Percentiles rank a stretch among this genome's conserved stretches.
Conservation (phyloP, 1,140 invertebrate genomes). For the Nixonia krombeini region DNA sequence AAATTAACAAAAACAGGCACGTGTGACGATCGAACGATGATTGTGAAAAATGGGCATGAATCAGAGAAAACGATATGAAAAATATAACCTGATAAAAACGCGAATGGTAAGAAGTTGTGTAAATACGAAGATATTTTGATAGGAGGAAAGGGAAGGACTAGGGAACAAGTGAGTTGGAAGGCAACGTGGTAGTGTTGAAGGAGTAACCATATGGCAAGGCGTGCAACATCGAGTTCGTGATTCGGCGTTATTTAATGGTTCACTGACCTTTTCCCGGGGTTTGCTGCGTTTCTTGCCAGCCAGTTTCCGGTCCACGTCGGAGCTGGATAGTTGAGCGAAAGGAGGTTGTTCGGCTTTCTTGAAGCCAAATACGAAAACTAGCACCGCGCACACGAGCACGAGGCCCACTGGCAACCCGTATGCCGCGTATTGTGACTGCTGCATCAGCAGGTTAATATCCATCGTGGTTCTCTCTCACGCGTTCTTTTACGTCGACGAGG, state of each 20-base stretch:
- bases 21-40: too few relatives aligned
- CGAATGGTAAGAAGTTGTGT: too few relatives aligned
- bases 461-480: conserved; percentile 30
- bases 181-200: conserved; percentile 23
- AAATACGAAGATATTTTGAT: neutral
- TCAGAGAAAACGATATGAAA: too few relatives aligned
- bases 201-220: conserved; percentile 34
- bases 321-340: conserved; percentile 77
- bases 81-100: too few relatives aligned
- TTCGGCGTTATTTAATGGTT: conserved; percentile 5
- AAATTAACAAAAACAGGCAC: too few relatives aligned
- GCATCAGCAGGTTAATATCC: conserved; percentile 58
- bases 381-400: conserved; percentile 76
- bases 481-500: neutral
- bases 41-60: too few relatives aligned
- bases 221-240: conserved; percentile 5
- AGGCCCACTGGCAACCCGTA: conserved; percentile 76
- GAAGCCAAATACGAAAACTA: conserved; percentile 82
- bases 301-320: conserved; percentile 76
- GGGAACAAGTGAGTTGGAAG: too few relatives aligned
- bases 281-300: conserved; percentile 77
- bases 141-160: too few relatives aligned
- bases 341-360: conserved; percentile 80
- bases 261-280: conserved; percentile 80
- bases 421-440: conserved; percentile 74